Evolutionary conservation across 2,888 invertebrate species (phyloP).

Genomic region (Andrena trimmerana): DNA sequence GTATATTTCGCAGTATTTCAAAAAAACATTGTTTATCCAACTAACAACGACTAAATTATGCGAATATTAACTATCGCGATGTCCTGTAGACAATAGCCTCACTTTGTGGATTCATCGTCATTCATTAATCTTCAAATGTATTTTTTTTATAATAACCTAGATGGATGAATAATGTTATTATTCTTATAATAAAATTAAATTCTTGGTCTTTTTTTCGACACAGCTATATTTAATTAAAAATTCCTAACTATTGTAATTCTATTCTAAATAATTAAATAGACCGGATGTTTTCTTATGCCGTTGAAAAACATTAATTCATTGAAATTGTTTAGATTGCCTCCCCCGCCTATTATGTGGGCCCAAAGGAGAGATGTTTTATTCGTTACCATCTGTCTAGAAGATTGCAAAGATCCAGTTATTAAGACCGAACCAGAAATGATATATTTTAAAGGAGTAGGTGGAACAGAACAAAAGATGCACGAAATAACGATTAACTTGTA

Average conservation of each 20-base stretch:
- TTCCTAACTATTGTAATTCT: background rate
- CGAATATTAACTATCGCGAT: background rate
- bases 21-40: background rate
- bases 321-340: conserved; percentile 86
- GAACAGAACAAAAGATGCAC: conserved; percentile 93
- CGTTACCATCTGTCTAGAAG: conserved; percentile 96
- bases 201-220: too few species aligned
- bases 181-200: too few species aligned
- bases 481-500: conserved; percentile 95
- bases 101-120: background rate
- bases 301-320: conserved; percentile 12
- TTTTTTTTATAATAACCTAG: background rate
- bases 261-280: background rate
- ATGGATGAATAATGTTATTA: too few species aligned
- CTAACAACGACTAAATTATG: background rate
- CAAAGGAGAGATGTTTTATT: conserved; percentile 94
- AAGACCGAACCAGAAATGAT: conserved; percentile 88
- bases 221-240: background rate
- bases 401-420: conserved; percentile 93
- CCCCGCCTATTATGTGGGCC: conserved; percentile 97
- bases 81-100: background rate
- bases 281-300: background rate
- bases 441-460: conserved; percentile 94
- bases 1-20: too few species aligned
- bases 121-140: background rate